These are phyloP conservation scores for Metellina segmentata DNA, from an alignment of 2,888 invertebrate genomes.

Conservation along the genomic window DNA sequence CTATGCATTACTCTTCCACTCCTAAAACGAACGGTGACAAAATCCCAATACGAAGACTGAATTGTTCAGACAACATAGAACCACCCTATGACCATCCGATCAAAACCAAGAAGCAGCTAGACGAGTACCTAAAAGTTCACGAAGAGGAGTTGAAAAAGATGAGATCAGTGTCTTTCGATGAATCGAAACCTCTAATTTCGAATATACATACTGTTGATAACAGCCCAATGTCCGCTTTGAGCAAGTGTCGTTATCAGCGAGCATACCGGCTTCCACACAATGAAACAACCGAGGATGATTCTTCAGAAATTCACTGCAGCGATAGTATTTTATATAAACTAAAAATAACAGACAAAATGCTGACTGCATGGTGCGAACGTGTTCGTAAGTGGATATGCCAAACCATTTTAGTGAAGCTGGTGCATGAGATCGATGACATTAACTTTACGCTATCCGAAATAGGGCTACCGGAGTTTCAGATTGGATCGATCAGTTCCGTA, in stretches of 20 bases:
- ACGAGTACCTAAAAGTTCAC: constrained; percentile 68
- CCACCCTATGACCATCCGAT: constrained; percentile 37
- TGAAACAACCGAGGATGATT: constrained; percentile 72
- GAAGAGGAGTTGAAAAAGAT: constrained; percentile 72
- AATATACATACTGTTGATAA: constrained; percentile 60
- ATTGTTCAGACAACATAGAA: constrained; percentile 44
- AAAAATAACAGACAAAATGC: constrained; percentile 85
- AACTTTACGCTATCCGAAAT: constrained; percentile 87
- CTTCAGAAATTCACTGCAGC: constrained; percentile 58
- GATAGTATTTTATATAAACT: constrained; percentile 82
- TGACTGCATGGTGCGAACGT: constrained; percentile 90
- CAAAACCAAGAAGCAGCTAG: constrained; percentile 68
- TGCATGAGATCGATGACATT: constrained; percentile 87
- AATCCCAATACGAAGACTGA: constrained; percentile 18
- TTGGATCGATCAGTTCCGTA: constrained; percentile 86
- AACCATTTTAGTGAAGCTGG: constrained; percentile 89
- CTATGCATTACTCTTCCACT: constrained; percentile 38
- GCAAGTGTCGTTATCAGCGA: constrained; percentile 73
- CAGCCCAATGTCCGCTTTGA: constrained; percentile 63
- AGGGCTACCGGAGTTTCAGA: constrained; percentile 83
- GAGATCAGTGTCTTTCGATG: constrained; percentile 68
- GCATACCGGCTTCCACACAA: constrained; percentile 66
- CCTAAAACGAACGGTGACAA: constrained; percentile 36
- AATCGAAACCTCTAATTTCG: constrained; percentile 45
- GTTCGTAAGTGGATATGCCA: constrained; percentile 88